A percentile compares a stretch with the other conserved stretches of the same genome.
These are phyloP conservation scores for Pinctada fucata DNA, from an alignment of 2,888 invertebrate genomes.

Conservation along the genomic window DNA sequence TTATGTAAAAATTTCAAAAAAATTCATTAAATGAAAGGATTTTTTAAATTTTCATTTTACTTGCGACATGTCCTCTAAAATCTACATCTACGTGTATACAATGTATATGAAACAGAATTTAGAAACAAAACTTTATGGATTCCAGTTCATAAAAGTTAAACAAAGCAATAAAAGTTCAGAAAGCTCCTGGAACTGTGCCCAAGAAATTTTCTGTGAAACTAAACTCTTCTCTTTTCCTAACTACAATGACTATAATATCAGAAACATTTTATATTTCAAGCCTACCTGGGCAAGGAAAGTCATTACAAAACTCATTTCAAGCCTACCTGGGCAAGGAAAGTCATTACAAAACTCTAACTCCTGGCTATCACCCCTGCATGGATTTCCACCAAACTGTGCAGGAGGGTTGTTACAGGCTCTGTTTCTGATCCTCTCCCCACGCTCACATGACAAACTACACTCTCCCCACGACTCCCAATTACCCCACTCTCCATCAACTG, in stretches of 20 bases:
- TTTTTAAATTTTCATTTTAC: too few species aligned
- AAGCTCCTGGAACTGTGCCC: background rate
- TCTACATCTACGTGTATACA: too few species aligned
- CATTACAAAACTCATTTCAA: conserved; percentile 58
- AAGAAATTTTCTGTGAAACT: conserved; percentile 52
- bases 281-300: conserved; percentile 69
- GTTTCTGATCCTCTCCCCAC: conserved; percentile 63
- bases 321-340: conserved; percentile 69
- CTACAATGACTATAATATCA: too few species aligned
- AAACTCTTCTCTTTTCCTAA: too few species aligned
- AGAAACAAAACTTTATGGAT: too few species aligned
- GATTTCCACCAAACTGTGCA: conserved; percentile 70
- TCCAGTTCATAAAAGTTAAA: too few species aligned
- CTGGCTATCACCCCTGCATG: conserved; percentile 65
- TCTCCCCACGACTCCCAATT: conserved; percentile 73
- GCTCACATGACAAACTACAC: conserved; percentile 74
- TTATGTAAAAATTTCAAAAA: too few species aligned
- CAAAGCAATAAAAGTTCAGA: too few species aligned
- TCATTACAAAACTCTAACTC: conserved; percentile 65
- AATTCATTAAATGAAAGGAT: too few species aligned
- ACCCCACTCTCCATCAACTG: conserved; percentile 75
- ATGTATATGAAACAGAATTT: too few species aligned
- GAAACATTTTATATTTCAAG: too few species aligned
- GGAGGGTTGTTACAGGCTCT: conserved; percentile 73
- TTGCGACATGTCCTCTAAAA: too few species aligned